Conservation (phyloP, 2,113 vertebrate genomes). For the Trinectes maculatus region DNA sequence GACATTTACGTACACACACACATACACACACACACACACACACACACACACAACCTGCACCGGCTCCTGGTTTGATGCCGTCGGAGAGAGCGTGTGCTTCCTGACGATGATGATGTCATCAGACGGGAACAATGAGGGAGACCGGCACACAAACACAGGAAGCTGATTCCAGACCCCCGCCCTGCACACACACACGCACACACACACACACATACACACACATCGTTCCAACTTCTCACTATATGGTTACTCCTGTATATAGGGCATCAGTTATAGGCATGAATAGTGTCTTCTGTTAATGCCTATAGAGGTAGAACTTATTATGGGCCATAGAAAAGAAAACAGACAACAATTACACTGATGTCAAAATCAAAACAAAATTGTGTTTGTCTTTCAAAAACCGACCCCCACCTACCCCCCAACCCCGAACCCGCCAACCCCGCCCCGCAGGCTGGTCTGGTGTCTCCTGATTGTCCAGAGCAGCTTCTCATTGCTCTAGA, state of each 20-base stretch:
- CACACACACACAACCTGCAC: constrained; percentile 22
- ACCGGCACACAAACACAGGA: constrained; percentile 84
- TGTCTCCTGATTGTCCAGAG: constrained; percentile 86
- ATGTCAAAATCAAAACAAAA: too few relatives aligned
- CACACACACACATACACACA: constrained; percentile 25
- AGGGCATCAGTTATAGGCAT: too few relatives aligned
- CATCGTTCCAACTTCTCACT: constrained; percentile 24
- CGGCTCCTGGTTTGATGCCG: constrained; percentile 39
- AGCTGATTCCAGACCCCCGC: constrained; percentile 75
- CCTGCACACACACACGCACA: constrained; percentile 47
- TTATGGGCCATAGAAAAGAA: too few relatives aligned
- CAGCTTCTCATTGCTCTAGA: constrained; percentile 95
- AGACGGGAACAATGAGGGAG: constrained; percentile 79
- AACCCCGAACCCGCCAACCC: too few relatives aligned
- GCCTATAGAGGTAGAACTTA: too few relatives aligned
- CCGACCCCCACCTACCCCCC: too few relatives aligned
- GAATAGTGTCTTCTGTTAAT: too few relatives aligned
- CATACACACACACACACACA: constrained; percentile 2
- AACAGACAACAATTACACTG: too few relatives aligned
- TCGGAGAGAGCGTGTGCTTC: constrained; percentile 69
- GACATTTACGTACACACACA: background rate
- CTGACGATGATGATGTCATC: constrained; percentile 78
- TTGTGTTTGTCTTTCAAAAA: too few relatives aligned
- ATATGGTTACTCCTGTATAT: too few relatives aligned
- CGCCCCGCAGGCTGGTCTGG: constrained; percentile 90